Evolutionary conservation across 92 coral and sea anemone genomes (phyloP).

Genomic region (Umimayanthus chanpuru): DNA sequence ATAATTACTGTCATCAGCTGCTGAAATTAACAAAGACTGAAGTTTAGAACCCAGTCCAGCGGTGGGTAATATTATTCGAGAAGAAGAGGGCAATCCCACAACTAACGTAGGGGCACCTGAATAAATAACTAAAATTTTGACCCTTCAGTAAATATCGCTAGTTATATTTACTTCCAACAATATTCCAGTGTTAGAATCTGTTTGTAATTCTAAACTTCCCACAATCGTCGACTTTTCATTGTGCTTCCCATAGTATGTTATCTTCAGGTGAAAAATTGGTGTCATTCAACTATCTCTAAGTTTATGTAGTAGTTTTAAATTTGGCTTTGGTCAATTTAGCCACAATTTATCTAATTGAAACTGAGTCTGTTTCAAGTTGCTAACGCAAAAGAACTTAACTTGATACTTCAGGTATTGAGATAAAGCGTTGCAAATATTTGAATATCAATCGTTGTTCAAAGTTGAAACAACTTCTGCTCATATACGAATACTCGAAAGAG

Average conservation of each 20-base stretch:
- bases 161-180: neutral
- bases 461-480: no score
- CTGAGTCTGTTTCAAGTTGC: neutral
- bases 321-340: neutral
- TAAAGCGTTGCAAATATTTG: neutral
- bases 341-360: neutral
- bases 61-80: neutral
- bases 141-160: neutral
- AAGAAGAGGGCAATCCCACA: neutral
- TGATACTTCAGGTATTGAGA: neutral
- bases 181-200: neutral
- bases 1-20: neutral
- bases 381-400: neutral
- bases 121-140: conserved; percentile 4
- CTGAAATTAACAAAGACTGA: neutral
- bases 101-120: neutral
- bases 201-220: neutral
- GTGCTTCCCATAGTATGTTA: neutral
- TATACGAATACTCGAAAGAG: neutral
- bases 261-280: neutral
- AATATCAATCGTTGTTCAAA: no score
- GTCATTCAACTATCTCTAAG: no score
- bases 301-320: neutral
- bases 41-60: neutral
- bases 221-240: neutral